Base-by-base conservation (phyloP, 2,888 invertebrate genomes). In the Sphecodes monilicornis region DNA sequence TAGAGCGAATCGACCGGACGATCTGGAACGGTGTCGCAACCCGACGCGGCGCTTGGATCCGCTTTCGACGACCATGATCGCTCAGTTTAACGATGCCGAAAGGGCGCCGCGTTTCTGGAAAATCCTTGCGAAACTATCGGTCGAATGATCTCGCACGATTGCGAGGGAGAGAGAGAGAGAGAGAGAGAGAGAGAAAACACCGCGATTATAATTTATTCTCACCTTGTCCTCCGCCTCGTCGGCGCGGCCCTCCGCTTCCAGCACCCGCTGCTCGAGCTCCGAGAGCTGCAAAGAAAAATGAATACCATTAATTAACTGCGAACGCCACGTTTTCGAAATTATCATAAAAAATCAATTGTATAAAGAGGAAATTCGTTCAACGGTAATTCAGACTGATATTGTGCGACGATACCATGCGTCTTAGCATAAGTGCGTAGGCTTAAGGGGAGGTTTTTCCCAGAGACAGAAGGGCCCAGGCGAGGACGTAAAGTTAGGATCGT, bases 201-300 rank as follows among this genome's bases (percentile, higher is more conserved):
- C 39, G 72, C 26, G 50, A 71, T 54, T 60, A 70, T 79, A 85
- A 85, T 85, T 82, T 79, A 86, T 86, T 86, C 95, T 96, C 96
- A 98, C 98, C 98, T 98, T 98, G 95, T 98, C 98, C 95, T 98
- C 98, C 87, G 98, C 98, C 95, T 98, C 98, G 94, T 98, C 98
- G 76, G 98, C 98, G 92, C 98, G 96, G 92, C 97, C 97, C 95
- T 98, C 98, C 92, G 98, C 98, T 95, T 98, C 98, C 95, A 98
- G 96, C 94, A 98, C 98, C 93, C 98, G 97, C 95, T 98, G 98
- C 95, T 98, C 98, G 95, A 98, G 96, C 96, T 98, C 98, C 95
- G 98, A 97, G 96, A 98, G 97, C 98, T 98, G 96, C 88, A 97
- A 97, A 82, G 50, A 88, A 68, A 85, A 57, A 57, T 57, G 26